Evolutionary conservation across 2,113 vertebrate genomes (phyloP).

Genomic region (Dicrurus megarhynchus): DNA sequence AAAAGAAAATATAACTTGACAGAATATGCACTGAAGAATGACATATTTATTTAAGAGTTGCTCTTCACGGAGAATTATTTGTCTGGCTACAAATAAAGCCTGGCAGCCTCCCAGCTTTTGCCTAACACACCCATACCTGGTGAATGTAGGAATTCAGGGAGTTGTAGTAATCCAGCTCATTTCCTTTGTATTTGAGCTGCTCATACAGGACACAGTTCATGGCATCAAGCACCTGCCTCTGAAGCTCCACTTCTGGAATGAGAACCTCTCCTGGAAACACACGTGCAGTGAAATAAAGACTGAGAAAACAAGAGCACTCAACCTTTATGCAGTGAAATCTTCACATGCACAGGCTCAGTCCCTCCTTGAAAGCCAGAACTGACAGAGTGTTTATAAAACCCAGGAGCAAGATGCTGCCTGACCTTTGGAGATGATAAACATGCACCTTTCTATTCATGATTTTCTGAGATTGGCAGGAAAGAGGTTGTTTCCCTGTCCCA

Average conservation of each 20-base stretch:
- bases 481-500: neutral
- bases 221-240: constrained; percentile 90
- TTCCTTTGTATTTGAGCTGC: constrained; percentile 94
- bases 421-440: neutral
- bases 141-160: constrained; percentile 96
- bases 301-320: neutral
- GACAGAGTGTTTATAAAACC: neutral
- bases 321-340: neutral
- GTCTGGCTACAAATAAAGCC: neutral
- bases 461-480: neutral
- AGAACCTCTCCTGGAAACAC: constrained; percentile 67
- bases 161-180: constrained; percentile 95
- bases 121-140: constrained; percentile 77
- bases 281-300: neutral
- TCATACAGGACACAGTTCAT: constrained; percentile 92
- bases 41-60: neutral
- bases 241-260: constrained; percentile 86
- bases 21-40: neutral
- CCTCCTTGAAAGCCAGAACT: neutral
- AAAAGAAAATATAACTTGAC: neutral
- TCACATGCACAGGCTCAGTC: neutral
- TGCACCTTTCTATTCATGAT: neutral
- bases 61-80: neutral
- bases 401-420: neutral
- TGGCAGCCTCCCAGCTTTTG: neutral